Evolutionary conservation across 2,797 vertebrate genomes (phyloP).

Genomic region (Tarsius wallacei): DNA sequence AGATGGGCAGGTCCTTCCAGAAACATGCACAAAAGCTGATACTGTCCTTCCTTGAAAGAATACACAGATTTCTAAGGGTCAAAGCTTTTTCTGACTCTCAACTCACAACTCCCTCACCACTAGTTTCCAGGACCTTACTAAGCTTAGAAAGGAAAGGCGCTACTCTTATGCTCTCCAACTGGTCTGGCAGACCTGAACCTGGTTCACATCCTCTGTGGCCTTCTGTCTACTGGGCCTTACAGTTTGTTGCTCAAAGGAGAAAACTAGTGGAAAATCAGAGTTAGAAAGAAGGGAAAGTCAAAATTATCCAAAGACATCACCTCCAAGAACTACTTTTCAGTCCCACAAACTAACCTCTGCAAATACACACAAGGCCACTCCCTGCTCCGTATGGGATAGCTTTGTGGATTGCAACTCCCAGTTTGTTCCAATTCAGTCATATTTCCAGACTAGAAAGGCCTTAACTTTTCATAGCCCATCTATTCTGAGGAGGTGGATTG

Average conservation of each 20-base stretch:
- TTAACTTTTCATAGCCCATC: slow-evolving; percentile 15
- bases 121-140: background rate
- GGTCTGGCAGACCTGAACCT: background rate
- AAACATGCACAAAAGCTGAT: background rate
- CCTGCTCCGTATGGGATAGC: background rate
- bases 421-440: background rate
- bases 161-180: background rate
- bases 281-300: background rate
- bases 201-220: background rate
- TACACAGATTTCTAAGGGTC: background rate
- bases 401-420: background rate
- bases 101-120: background rate
- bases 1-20: background rate
- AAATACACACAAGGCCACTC: background rate
- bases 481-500: background rate
- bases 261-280: background rate
- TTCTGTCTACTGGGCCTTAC: background rate
- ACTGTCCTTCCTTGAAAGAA: background rate
- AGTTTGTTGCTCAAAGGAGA: background rate
- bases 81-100: background rate
- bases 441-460: background rate
- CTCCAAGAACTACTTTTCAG: slow-evolving; percentile 1
- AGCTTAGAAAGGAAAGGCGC: background rate
- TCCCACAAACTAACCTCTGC: background rate
- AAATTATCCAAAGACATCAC: background rate